Conservation (phyloP, 2,888 invertebrate species). For the Encarsia formosa region DNA sequence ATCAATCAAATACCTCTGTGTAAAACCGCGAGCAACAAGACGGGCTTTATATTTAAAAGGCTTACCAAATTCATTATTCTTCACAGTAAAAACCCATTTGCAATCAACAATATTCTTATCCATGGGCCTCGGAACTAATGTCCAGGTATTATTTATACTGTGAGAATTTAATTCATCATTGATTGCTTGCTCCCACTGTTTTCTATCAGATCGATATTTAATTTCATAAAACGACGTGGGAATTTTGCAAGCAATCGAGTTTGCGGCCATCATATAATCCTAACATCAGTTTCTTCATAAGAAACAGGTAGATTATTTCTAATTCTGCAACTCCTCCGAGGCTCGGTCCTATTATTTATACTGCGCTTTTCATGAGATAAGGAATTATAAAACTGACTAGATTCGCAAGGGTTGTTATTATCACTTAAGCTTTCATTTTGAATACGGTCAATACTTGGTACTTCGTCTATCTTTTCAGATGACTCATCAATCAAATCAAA, state of each 20-base stretch:
- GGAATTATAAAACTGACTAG: not conserved
- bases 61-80: constrained; percentile 22
- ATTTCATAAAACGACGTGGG: constrained; percentile 23
- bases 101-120: constrained; percentile 6
- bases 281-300: not conserved
- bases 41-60: constrained; percentile 23
- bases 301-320: not conserved
- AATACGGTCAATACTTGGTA: no score
- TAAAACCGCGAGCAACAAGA: constrained; percentile 23
- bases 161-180: constrained; percentile 27
- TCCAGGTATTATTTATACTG: constrained; percentile 18
- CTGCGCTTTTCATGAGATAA: not conserved
- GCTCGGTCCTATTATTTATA: not conserved
- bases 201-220: constrained; percentile 21
- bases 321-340: not conserved
- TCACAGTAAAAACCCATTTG: constrained; percentile 3
- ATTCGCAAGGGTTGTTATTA: no score
- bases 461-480: no score
- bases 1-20: no score
- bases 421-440: not conserved
- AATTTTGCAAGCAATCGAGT: constrained; percentile 7
- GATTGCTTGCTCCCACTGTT: constrained; percentile 26
- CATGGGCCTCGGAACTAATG: constrained; percentile 18
- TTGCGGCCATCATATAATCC: not conserved
- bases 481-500: not conserved